A percentile compares a stretch with the other conserved stretches of the same genome.
phyloP scores from a whole-genome alignment of 2,888 invertebrate species.

The Ochropleura plecta region DNA sequence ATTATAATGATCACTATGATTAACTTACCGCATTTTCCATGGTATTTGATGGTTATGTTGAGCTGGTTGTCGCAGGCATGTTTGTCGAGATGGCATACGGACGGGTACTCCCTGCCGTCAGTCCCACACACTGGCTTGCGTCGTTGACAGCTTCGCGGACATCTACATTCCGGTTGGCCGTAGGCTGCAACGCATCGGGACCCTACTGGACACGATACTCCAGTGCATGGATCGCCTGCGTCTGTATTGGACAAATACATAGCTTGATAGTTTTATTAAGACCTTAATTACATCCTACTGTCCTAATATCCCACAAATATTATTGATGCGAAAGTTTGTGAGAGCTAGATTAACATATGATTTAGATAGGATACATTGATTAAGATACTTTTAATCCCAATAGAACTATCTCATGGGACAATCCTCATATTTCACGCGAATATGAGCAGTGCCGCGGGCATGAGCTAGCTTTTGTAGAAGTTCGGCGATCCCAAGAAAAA shows the following conservation, averaged over 20 bases:
- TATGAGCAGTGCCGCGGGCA: no score
- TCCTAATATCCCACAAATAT: no score
- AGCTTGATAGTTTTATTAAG: neutral
- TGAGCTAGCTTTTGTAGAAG: no score
- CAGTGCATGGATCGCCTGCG: conserved; percentile 93
- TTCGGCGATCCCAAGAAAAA: no score
- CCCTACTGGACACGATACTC: conserved; percentile 92
- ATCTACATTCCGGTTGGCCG: conserved; percentile 92
- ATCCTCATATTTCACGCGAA: no score
- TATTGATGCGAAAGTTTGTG: no score
- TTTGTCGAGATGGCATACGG: conserved; percentile 96
- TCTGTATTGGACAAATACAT: conserved; percentile 81
- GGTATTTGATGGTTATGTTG: conserved; percentile 94
- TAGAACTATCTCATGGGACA: no score
- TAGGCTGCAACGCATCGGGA: conserved; percentile 92
- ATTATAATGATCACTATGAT: no score
- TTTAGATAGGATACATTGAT: no score
- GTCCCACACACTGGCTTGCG: conserved; percentile 96
- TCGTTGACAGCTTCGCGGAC: conserved; percentile 91
- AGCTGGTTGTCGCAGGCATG: conserved; percentile 94
- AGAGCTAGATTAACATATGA: no score
- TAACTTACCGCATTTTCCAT: conserved; percentile 96
- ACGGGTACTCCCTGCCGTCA: conserved; percentile 96
- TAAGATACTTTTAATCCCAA: no score
- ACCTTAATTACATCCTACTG: neutral